Evolutionary conservation across 2,797 vertebrate genomes (phyloP).

Genomic region (Poecile montanus): DNA sequence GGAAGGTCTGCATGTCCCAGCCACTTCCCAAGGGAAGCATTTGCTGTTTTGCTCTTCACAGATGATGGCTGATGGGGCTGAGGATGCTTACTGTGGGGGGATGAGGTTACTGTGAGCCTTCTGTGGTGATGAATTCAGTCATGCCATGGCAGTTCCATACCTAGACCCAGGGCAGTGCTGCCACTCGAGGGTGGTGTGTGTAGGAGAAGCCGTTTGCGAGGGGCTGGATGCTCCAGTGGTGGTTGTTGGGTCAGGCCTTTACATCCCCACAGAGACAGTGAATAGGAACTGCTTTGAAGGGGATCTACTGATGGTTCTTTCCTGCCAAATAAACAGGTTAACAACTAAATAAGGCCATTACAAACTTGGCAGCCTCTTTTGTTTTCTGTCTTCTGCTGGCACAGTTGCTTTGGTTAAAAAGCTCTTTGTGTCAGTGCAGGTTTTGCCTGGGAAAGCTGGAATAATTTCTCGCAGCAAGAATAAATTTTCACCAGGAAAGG

Average conservation of each 20-base stretch:
- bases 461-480: not conserved
- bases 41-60: not conserved
- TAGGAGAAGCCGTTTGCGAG: not conserved
- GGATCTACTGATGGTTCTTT: not conserved
- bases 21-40: not conserved
- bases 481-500: not conserved
- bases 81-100: not conserved
- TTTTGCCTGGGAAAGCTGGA: not conserved
- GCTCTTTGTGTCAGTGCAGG: not conserved
- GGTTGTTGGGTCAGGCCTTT: not conserved
- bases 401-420: not conserved
- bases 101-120: rapidly evolving
- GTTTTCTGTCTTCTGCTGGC: not conserved
- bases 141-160: rapidly evolving
- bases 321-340: not conserved
- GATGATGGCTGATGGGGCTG: not conserved
- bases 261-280: no score
- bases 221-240: not conserved
- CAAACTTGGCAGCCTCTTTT: not conserved
- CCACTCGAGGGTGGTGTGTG: rapidly evolving
- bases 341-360: not conserved
- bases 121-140: not conserved
- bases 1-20: not conserved
- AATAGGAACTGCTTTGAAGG: not conserved
- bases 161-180: not conserved